Evolutionary conservation across 2,888 invertebrate genomes (phyloP).

Genomic region (Zele albiditarsus): DNA sequence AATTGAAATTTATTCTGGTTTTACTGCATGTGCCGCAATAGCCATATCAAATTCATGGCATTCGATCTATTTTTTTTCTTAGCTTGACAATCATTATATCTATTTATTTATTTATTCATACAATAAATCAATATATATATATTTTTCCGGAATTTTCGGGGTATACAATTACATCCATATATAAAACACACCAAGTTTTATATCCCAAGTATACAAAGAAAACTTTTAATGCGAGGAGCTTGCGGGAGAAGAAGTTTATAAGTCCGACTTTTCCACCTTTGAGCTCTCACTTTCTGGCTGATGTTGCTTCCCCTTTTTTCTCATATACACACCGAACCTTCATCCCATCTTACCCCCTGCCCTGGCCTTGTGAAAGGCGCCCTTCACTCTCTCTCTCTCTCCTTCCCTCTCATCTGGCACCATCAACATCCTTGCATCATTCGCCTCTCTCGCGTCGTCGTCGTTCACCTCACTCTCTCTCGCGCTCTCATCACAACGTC

Average conservation of each 20-base stretch:
- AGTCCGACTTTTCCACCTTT: slow-evolving; percentile 59
- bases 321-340: slow-evolving; percentile 4
- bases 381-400: slow-evolving; percentile 31
- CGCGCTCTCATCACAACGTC: slow-evolving; percentile 62
- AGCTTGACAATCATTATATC: too few relatives aligned
- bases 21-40: too few relatives aligned
- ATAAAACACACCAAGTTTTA: background rate
- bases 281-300: slow-evolving; percentile 60
- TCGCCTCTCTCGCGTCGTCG: slow-evolving; percentile 43
- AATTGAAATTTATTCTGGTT: too few relatives aligned
- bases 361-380: background rate
- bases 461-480: slow-evolving; percentile 54
- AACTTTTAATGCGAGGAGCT: slow-evolving; percentile 63
- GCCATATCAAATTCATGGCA: too few relatives aligned
- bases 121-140: background rate
- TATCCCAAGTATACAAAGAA: slow-evolving; percentile 11
- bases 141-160: too few relatives aligned
- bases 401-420: slow-evolving; percentile 23
- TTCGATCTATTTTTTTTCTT: too few relatives aligned
- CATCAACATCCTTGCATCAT: slow-evolving; percentile 25
- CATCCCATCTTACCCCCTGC: background rate
- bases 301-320: slow-evolving; percentile 25
- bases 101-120: too few relatives aligned
- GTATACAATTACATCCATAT: background rate
- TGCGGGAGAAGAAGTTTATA: slow-evolving; percentile 55